A percentile compares a stretch with the other conserved stretches of the same genome.
Conservation (phyloP, 2,113 vertebrate species). For the Ciconia maguari region DNA sequence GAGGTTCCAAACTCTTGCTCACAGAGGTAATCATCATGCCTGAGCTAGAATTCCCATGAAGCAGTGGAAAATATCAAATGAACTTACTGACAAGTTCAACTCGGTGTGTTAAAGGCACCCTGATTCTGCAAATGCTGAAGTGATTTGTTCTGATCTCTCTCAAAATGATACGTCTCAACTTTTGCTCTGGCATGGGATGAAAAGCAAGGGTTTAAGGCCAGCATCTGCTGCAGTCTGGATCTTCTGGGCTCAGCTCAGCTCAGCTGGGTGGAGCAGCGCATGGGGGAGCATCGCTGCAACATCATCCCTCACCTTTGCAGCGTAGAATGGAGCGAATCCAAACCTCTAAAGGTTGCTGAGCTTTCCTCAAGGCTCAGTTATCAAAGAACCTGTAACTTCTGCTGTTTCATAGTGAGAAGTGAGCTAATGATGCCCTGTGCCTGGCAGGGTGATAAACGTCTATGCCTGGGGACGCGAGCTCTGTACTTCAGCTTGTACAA, state of each 20-base stretch:
- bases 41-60: not conserved
- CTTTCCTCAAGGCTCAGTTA: not conserved
- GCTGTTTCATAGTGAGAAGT: not conserved
- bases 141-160: not conserved
- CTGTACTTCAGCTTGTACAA: not conserved
- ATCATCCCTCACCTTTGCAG: not conserved
- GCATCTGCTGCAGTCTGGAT: not conserved
- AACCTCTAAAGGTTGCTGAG: not conserved
- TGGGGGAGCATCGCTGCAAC: not conserved
- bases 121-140: not conserved
- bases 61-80: not conserved
- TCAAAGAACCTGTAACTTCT: not conserved
- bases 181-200: not conserved
- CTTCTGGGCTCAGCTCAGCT: not conserved
- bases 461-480: not conserved
- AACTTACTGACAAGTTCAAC: not conserved
- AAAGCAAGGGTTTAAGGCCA: not conserved
- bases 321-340: not conserved
- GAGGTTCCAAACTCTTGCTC: not conserved
- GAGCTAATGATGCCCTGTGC: not conserved
- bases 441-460: not conserved
- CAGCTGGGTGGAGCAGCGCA: accelerated
- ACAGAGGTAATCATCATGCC: not conserved
- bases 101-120: not conserved
- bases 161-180: not conserved